These are phyloP conservation scores for Oppia nitens DNA, from an alignment of 1,140 invertebrate genomes.

Conservation along the genomic window DNA sequence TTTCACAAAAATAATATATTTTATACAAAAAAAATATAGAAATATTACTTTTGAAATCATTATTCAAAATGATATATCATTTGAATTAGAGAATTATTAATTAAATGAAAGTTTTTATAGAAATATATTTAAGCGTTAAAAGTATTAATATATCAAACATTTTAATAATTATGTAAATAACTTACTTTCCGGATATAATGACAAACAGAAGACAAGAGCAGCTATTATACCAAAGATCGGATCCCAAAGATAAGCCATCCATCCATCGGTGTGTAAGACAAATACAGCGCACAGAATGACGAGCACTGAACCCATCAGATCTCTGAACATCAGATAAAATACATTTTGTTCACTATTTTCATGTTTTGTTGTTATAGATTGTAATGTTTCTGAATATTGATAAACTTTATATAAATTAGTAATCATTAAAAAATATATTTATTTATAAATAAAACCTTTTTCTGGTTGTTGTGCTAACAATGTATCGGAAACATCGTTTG, in stretches of 20 bases:
- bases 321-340: background rate
- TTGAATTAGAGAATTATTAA: too few species aligned
- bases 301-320: background rate
- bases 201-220: conserved; percentile 3
- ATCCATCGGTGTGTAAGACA: background rate
- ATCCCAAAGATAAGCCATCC: background rate
- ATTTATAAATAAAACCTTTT: too few species aligned
- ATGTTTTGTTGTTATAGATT: background rate
- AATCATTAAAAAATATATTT: too few species aligned
- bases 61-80: too few species aligned
- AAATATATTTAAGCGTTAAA: too few species aligned
- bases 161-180: too few species aligned
- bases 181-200: conserved; percentile 9
- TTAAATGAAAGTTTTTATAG: too few species aligned
- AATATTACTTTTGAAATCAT: too few species aligned
- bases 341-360: background rate
- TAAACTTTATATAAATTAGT: too few species aligned
- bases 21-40: too few species aligned
- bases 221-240: conserved; percentile 6
- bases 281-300: background rate
- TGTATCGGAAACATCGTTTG: background rate
- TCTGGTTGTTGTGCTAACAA: background rate
- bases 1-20: too few species aligned
- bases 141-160: too few species aligned
- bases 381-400: background rate